Evolutionary conservation across 2,113 vertebrate species (phyloP), one percentile per base, ranked within the genome.

Genomic region (Cranoglanis bouderius): DNA sequence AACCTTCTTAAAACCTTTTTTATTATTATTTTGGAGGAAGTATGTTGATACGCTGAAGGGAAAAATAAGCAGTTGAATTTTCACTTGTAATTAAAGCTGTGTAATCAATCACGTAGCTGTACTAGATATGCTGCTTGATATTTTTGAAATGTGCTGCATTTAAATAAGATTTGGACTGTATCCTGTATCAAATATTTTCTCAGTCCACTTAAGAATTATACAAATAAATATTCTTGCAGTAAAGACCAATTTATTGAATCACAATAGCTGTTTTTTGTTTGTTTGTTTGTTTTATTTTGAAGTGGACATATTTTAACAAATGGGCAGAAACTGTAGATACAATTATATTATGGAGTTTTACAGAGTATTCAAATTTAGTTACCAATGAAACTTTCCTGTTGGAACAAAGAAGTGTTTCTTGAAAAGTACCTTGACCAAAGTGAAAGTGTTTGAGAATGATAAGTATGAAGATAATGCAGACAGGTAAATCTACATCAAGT

Each of bases 391-490:
- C 26, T 29, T 2, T 81, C 1, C 51, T 75, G 32, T 6, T 63
- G 2, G 26, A 57, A 7, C 24, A 21, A 57, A 18, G 46, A 29
- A 7, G 55, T 35, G 13, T 49, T 77, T 14, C 9, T 35, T 35
- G 7, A 32, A 53, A 78, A 65, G 40, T 83, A 43, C 40, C 57
- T n/a, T 43, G 10, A 43, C 3, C 38, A 38, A n/a, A 26, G 35
- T 57, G 29, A 85, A 85, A 26, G 5, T 46, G 8, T 67, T 65
- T 29, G 26, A 51, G 21, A 85, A 85, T 51, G 74, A 90, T 29
- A 26, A 49, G 86, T 61, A 90, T 87, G 81, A n/a, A 43, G 19
- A 67, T 19, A 53, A 65, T 70, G 63, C 24, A 57, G 26, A 88
- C 13, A 53, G 4, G 43, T 51, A 18, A 9, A 35, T 67, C 65